phyloP scores from a whole-genome alignment of 2,797 vertebrate species.

The Carcharodon carcharias region DNA sequence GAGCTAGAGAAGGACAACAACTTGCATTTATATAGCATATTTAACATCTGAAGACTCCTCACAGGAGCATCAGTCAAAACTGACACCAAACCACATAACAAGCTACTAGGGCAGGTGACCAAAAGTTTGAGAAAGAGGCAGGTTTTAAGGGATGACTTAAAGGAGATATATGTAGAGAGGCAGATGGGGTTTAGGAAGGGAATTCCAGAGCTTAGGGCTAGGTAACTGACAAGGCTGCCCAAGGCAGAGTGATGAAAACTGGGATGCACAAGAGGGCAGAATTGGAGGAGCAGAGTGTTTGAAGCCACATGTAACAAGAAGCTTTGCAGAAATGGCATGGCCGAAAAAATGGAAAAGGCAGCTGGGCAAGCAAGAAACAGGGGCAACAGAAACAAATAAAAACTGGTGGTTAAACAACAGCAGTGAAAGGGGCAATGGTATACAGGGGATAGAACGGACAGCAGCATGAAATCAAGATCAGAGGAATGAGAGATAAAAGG shows the following conservation, averaged over 20 bases:
- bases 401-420: background rate
- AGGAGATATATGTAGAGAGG: background rate
- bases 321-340: background rate
- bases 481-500: background rate
- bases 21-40: background rate
- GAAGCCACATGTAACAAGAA: background rate
- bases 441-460: background rate
- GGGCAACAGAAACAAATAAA: background rate
- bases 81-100: background rate
- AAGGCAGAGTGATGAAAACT: background rate
- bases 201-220: background rate
- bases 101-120: background rate
- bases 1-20: background rate
- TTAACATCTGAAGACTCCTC: background rate
- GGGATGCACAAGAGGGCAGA: background rate
- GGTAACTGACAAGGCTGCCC: background rate
- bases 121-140: background rate
- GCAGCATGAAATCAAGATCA: background rate
- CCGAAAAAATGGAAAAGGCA: background rate
- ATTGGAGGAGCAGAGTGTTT: background rate
- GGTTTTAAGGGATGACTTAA: background rate
- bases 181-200: background rate
- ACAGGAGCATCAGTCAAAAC: background rate
- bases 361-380: background rate
- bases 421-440: background rate